Base-by-base conservation (phyloP, 2,797 vertebrate species). In the Rhinichthys osculus region DNA sequence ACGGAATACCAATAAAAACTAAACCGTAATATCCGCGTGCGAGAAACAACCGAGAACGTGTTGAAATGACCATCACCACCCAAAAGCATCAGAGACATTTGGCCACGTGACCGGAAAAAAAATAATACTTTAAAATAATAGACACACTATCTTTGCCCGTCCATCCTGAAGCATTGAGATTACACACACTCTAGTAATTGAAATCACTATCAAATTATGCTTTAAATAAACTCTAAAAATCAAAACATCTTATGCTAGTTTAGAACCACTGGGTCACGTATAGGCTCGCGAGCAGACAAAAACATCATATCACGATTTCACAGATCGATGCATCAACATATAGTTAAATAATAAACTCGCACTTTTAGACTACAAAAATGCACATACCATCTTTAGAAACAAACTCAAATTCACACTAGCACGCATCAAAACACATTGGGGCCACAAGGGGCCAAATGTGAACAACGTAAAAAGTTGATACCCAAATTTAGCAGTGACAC, bases 41-140 rank as follows among this genome's bases (percentile, higher is more conserved):
- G 13, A 84, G 44, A 9, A 35, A 82, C 52, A 77, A n/a, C 52
- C 19, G 52, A 16, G 35, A 33, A 47, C 50, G 27, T 64, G 69
- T 72, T 35, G 50, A 80, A 50, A 50, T 52, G 77, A 85, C 67
- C 78, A 80, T 38, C 67, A 40, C 57, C 78, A 66, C 57, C 78
- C 42, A 16, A 69, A 64, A 74, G 69, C 84, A 81, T 81, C 84
- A 40, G 59, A 82, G 35, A 38, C 64, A 79, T 66, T 38, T 74
- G 69, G 85, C 85, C 89, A 89, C 89, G 87, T 88, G 87, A 89
- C 89, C 87, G 89, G 89, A 89, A 89, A 82, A 84, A 50, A 10
- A 85, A 64, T 73, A 85, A 87, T 83, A 9, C 72, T 88, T 88
- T 87, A 83, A 87, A 88, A 85, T 50, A 83, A 83, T 78, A 86